Conservation (phyloP, 2,888 invertebrate species). For the Eulithis testata region DNA sequence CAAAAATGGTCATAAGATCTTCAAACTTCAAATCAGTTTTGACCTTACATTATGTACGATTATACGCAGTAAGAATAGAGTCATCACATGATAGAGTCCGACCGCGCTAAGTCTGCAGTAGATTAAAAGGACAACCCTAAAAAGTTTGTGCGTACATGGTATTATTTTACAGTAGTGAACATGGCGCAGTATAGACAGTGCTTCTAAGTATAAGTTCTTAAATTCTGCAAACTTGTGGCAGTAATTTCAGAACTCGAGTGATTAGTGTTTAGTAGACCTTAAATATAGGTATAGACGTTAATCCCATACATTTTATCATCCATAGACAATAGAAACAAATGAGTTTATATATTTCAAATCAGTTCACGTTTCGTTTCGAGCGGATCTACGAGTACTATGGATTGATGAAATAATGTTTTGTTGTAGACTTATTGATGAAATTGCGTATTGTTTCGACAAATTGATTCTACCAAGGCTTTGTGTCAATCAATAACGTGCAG, state of each 20-base stretch:
- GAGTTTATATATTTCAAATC: slow-evolving; percentile 66
- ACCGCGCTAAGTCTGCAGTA: no score
- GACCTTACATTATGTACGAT: not conserved
- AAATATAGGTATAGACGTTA: slow-evolving; percentile 16
- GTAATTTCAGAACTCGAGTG: no score
- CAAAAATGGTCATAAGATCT: not conserved
- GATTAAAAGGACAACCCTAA: no score
- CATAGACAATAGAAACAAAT: slow-evolving; percentile 73
- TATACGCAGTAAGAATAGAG: not conserved
- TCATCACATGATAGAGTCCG: not conserved
- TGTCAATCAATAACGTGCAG: slow-evolving; percentile 23
- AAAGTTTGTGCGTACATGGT: no score
- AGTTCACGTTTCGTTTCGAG: slow-evolving; percentile 24
- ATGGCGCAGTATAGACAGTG: no score
- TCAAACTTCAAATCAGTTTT: slow-evolving; percentile 8
- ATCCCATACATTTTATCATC: slow-evolving; percentile 56
- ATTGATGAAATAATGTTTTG: slow-evolving; percentile 36
- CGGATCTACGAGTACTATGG: slow-evolving; percentile 9
- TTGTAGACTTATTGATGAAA: slow-evolving; percentile 41
- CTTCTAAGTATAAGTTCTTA: no score
- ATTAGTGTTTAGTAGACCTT: not conserved
- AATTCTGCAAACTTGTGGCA: no score
- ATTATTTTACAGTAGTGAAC: no score
- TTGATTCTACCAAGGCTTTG: slow-evolving; percentile 28
- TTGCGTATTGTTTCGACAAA: slow-evolving; percentile 35